Percentiles rank a stretch among this genome's conserved stretches.
Conservation (phyloP, 2,113 vertebrate genomes). For the Myiopsitta monachus region DNA sequence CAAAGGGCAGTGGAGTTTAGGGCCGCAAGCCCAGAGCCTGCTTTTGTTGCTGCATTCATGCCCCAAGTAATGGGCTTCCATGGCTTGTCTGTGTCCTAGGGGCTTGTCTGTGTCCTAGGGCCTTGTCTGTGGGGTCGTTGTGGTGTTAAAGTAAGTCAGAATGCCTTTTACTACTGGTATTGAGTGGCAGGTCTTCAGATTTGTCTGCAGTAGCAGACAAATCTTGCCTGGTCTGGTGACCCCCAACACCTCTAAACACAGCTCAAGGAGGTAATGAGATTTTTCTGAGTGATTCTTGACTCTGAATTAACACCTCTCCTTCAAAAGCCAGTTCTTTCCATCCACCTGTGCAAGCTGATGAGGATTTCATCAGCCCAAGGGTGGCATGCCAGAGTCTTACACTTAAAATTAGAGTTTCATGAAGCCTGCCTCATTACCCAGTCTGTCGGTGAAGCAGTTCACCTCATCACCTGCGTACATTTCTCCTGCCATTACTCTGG, state of each 20-base stretch:
- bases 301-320: not conserved
- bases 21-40: not conserved
- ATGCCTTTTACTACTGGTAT: not conserved
- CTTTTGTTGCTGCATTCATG: not conserved
- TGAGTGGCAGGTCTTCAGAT: not conserved
- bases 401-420: not conserved
- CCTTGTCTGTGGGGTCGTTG: not conserved
- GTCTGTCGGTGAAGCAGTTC: not conserved
- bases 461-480: rapidly evolving
- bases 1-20: not conserved
- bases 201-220: not conserved
- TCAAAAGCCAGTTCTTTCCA: not conserved
- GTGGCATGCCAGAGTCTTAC: not conserved
- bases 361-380: not conserved
- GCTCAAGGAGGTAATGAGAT: not conserved
- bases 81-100: not conserved
- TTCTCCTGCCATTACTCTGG: not conserved
- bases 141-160: not conserved
- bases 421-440: not conserved
- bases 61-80: rapidly evolving
- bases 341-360: not conserved
- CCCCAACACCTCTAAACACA: not conserved
- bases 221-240: not conserved
- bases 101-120: not conserved
- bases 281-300: not conserved